Evolutionary conservation across 1,140 invertebrate species (phyloP), one percentile per base, ranked within the genome.

Genomic region (Macrostomum lignano): DNA sequence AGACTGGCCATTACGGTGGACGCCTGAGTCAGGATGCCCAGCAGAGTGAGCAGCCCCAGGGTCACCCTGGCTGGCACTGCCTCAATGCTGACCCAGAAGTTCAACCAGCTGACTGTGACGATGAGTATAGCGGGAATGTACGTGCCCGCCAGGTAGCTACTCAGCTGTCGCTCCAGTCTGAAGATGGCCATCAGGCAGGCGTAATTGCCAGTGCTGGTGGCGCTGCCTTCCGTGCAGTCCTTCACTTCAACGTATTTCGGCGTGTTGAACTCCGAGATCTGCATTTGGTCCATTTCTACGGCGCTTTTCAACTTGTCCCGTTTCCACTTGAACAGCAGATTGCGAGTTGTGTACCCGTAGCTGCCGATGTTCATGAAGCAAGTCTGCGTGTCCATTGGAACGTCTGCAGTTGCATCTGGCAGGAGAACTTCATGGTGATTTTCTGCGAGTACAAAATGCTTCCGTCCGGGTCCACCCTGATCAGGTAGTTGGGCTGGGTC

Each of bases 381-480:
- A 2, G 68, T 65, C 60, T 75, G 73, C 41, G 72, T 70, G 46
- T 76, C 73, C 69, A 74, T 72, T 7, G 73, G 46, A 74, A 75
- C 15, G 72, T 62, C 44, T 72, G 68, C 46, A 75, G 73, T 50
- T 74, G 71, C 72, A 76, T 75, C 52, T 74, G 72, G 49, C 73
- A 76, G 33, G 71, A 31, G 9, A 37, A 32, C n/a, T 35, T 37
- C 20, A 37, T 31, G 24, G 36, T 17, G 15, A 37, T 22, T 17
- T 31, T 37, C 11, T 21, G 31, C 19, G 14, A 17, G 31, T 33
- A 31, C 3, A 36, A 17, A 11, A 33, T 17, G 13, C 26, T 25
- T 3, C 32, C 32, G 11, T 21, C n/a, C 26, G 17, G 32, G 5
- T 21, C n/a, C 13, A 33, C 10, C 26, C 32, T 22, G 19, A 20